A percentile compares a stretch with the other conserved stretches of the same genome.
Conservation (phyloP, 2,113 vertebrate genomes). For the Dasypus novemcinctus region DNA sequence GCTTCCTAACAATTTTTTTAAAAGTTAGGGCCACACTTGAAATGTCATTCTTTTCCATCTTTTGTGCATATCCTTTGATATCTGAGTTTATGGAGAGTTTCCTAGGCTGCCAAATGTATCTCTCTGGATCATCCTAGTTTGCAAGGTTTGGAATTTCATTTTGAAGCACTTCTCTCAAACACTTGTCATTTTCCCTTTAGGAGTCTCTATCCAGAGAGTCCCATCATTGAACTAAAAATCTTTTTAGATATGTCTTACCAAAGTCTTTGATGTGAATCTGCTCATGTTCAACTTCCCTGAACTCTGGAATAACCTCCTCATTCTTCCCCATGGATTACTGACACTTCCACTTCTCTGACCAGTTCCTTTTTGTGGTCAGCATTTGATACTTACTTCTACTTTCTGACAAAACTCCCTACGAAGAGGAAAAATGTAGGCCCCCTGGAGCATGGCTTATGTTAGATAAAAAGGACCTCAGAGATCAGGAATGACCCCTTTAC, state of each 20-base stretch:
- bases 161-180: not conserved
- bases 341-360: not conserved
- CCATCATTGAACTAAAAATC: not conserved
- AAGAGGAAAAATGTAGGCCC: not conserved
- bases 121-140: constrained; percentile 1
- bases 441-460: not conserved
- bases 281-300: not conserved
- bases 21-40: not conserved
- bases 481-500: not conserved
- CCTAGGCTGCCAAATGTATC: not conserved
- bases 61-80: not conserved
- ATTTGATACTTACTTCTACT: not conserved
- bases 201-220: not conserved
- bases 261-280: not conserved
- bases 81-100: not conserved
- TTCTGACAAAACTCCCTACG: not conserved
- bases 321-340: not conserved
- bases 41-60: not conserved
- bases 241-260: not conserved
- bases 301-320: not conserved
- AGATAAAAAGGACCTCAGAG: not conserved
- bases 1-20: not conserved
- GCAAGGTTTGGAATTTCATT: not conserved
- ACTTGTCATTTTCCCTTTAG: not conserved
- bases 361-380: not conserved